These are phyloP conservation scores for Grallaria varia DNA, from an alignment of 2,113 vertebrate genomes.

Conservation along the genomic window DNA sequence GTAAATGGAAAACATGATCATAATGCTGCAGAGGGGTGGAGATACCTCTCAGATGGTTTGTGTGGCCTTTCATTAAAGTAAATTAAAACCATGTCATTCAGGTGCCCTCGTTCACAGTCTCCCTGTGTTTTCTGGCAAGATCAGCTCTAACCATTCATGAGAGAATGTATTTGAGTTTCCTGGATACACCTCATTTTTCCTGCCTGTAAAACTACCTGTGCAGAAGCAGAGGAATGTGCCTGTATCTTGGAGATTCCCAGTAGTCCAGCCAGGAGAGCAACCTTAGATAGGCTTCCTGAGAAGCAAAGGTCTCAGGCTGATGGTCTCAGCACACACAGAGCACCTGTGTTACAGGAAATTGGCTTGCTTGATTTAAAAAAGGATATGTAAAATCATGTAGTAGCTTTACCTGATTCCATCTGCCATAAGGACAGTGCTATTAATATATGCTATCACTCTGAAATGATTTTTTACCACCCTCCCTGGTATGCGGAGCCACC, in stretches of 20 bases:
- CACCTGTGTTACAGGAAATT: fast-evolving
- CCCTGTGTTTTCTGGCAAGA: neutral
- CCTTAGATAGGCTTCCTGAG: neutral
- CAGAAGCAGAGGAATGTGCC: neutral
- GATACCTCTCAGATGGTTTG: neutral
- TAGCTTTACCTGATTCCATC: neutral
- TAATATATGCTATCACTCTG: neutral
- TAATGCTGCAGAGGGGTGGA: neutral
- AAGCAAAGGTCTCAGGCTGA: neutral
- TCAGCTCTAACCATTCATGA: neutral
- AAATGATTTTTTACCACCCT: neutral
- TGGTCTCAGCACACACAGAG: neutral
- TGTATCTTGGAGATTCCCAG: neutral
- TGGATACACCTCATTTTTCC: neutral
- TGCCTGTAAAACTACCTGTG: neutral
- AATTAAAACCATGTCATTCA: neutral
- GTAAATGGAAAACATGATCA: neutral
- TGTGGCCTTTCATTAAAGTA: neutral
- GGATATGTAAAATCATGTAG: neutral
- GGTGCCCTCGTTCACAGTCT: neutral
- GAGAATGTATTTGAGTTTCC: neutral
- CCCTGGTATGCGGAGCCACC: neutral
- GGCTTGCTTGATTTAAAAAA: neutral
- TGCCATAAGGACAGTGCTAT: neutral
- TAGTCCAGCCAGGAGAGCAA: neutral